These are phyloP conservation scores for Limnothrissa miodon DNA, from an alignment of 2,113 vertebrate species.

Conservation along the genomic window DNA sequence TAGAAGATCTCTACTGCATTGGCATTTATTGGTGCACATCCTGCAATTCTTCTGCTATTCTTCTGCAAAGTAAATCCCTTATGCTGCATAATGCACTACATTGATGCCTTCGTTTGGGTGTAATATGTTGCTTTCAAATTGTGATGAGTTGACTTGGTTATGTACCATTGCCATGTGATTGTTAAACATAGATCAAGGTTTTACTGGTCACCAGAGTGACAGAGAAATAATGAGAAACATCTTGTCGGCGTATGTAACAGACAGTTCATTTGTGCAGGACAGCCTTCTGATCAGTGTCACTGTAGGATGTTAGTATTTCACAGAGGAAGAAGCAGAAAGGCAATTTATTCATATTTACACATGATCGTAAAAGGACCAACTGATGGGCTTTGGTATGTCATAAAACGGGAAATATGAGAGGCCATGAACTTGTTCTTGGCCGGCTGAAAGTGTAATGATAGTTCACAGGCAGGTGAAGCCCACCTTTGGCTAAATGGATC, in stretches of 20 bases:
- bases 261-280: constrained; percentile 56
- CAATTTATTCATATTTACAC: background rate
- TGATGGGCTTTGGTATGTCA: constrained; percentile 15
- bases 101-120: constrained; percentile 57
- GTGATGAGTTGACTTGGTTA: constrained; percentile 48
- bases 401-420: constrained; percentile 37
- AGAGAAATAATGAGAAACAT: constrained; percentile 59
- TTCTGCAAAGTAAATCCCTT: constrained; percentile 35
- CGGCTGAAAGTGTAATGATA: constrained; percentile 14
- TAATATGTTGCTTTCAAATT: constrained; percentile 48
- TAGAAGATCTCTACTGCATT: background rate
- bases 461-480: constrained; percentile 36
- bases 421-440: constrained; percentile 49
- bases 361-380: background rate
- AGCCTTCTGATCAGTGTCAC: constrained; percentile 50
- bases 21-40: background rate
- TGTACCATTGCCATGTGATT: constrained; percentile 51
- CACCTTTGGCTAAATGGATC: constrained; percentile 30
- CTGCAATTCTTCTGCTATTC: no score
- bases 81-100: constrained; percentile 60
- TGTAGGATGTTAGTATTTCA: constrained; percentile 41
- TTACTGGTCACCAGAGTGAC: constrained; percentile 50
- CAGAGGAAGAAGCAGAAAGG: background rate
- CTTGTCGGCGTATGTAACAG: constrained; percentile 42
- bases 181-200: constrained; percentile 51